Base-by-base conservation (phyloP, 2,113 vertebrate genomes). In the Oplegnathus fasciatus region DNA sequence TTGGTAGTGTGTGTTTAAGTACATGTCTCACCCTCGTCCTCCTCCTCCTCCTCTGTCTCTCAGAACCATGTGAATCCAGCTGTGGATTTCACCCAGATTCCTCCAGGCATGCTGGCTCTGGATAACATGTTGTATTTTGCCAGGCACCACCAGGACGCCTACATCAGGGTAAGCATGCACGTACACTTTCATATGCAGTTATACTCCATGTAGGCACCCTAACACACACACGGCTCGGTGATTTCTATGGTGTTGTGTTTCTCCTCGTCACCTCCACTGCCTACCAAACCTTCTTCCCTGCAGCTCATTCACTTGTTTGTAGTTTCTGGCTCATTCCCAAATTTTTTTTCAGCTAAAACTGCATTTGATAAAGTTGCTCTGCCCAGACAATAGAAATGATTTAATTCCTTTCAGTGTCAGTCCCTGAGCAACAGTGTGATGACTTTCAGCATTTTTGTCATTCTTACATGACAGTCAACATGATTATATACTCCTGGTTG, bases 71-170 rank as follows among this genome's bases (percentile, higher is more conserved):
- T 99, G 86, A 99, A 99, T 94, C 98, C 98, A 14, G 98, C 98
- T 3, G 96, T 99, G 96, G 98, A 99, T 94, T 99, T 99, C 82
- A 99, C 97, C 0, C 98, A 99, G 96, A 99, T 98, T 9, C 98
- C 98, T 92, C 98, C 98, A 2, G 98, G 98, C 82, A 99, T 99
- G 98, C 84, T 99, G 68, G 98, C 98, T 77, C 95, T 99, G 0
- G 98, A 99, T 94, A 98, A 99, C 90, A 99, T 99, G 98, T 92
- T 99, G 34, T 99, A 99, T 92, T 99, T 99, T 0, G 98, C 98
- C 81, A 97, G 96, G 80, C 97, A 99, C 85, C 98, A 99, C 66
- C 98, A 99, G 90, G 98, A 99, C 60, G 96, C 98, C 40, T 99
- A 99, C 80, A 97, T 99, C 91, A 95, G 98, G 96, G 98, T 99